A percentile compares a stretch with the other conserved stretches of the same genome.
phyloP scores from a whole-genome alignment of 2,797 vertebrate species.

The Setipinna tenuifilis region DNA sequence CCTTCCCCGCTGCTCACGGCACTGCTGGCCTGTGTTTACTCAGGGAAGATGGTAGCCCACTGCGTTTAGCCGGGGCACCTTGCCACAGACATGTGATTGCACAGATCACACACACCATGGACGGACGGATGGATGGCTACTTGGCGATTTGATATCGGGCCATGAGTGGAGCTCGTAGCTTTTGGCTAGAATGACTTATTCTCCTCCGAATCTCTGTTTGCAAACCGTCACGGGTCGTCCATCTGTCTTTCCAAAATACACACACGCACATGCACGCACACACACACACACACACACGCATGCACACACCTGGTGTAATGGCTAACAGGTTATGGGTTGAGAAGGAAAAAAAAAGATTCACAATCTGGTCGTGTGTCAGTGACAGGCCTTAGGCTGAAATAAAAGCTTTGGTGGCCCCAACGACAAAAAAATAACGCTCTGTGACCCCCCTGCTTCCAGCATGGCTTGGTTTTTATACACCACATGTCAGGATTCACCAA shows the following conservation, averaged over 20 bases:
- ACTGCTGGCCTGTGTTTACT: background rate
- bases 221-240: background rate
- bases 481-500: background rate
- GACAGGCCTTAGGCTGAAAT: background rate
- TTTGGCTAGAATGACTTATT: background rate
- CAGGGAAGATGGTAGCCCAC: constrained; percentile 2
- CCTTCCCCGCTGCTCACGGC: background rate
- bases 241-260: background rate
- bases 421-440: background rate
- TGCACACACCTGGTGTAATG: background rate
- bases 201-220: background rate
- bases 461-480: background rate
- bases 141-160: background rate
- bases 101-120: too few relatives aligned
- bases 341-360: background rate
- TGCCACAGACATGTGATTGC: background rate
- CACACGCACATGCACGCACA: background rate
- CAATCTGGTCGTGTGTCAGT: background rate
- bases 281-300: background rate
- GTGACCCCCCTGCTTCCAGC: background rate
- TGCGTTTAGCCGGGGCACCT: background rate
- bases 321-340: background rate
- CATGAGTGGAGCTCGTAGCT: background rate
- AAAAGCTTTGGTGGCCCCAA: background rate
- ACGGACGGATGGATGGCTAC: background rate